phyloP scores from a whole-genome alignment of 2,113 vertebrate genomes.

The Picathartes gymnocephalus region DNA sequence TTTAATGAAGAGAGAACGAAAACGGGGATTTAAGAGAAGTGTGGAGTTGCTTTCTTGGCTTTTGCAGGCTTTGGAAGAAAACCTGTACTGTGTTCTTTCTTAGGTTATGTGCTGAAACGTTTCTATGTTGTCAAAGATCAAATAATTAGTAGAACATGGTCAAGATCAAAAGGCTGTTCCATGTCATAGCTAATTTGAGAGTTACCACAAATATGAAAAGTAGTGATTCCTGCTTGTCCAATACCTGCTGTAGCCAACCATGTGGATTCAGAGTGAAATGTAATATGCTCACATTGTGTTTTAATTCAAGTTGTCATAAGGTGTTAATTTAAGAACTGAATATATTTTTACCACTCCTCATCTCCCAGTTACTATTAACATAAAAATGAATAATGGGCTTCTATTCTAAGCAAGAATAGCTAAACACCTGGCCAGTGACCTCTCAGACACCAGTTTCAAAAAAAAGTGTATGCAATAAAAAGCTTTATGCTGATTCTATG shows the following conservation, averaged over 20 bases:
- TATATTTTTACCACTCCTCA: constrained; percentile 14
- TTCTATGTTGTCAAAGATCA: constrained; percentile 67
- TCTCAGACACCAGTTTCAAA: neutral
- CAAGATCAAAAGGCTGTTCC: constrained; percentile 68
- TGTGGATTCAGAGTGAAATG: constrained; percentile 6
- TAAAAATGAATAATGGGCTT: constrained; percentile 22
- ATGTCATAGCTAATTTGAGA: constrained; percentile 65
- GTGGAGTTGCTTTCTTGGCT: neutral
- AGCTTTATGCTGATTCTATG: neutral
- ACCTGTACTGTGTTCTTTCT: neutral
- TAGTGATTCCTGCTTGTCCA: constrained; percentile 2
- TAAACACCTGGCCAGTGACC: constrained; percentile 11
- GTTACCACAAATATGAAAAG: constrained; percentile 39
- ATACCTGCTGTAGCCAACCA: constrained; percentile 24
- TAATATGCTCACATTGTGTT: constrained; percentile 7
- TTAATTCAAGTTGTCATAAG: constrained; percentile 39
- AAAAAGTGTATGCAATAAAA: neutral
- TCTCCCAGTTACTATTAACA: neutral
- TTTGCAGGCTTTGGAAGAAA: constrained; percentile 30
- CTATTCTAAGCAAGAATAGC: constrained; percentile 16
- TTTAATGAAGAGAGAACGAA: neutral
- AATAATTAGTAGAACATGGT: constrained; percentile 71
- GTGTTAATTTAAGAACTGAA: constrained; percentile 45
- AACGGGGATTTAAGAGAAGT: neutral
- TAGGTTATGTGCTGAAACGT: constrained; percentile 38